These are phyloP conservation scores for Monochamus alternatus DNA, from an alignment of 2,888 invertebrate species.

Conservation along the genomic window DNA sequence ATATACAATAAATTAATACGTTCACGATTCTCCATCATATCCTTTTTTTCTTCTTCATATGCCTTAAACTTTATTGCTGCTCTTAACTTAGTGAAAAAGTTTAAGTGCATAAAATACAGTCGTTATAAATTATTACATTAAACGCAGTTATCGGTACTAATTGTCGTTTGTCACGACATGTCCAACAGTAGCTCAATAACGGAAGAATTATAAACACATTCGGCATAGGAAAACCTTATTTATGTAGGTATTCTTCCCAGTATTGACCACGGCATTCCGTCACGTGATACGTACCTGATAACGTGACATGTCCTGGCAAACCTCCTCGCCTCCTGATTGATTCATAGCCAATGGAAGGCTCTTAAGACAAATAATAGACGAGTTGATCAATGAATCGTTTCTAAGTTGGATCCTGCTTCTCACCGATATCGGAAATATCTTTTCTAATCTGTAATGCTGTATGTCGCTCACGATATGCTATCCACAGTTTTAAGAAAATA, in stretches of 20 bases:
- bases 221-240: slow-evolving; percentile 51
- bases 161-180: slow-evolving; percentile 57
- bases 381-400: slow-evolving; percentile 44
- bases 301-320: slow-evolving; percentile 40
- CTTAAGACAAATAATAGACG: slow-evolving; percentile 43
- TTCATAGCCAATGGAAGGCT: slow-evolving; percentile 35
- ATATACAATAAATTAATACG: slow-evolving; percentile 43
- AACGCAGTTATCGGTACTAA: slow-evolving; percentile 54
- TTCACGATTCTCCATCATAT: slow-evolving; percentile 41
- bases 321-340: slow-evolving; percentile 36
- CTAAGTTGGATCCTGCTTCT: slow-evolving; percentile 15
- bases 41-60: slow-evolving; percentile 39
- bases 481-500: too few species aligned
- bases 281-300: slow-evolving; percentile 44
- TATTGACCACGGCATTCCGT: slow-evolving; percentile 45
- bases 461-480: background rate
- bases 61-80: slow-evolving; percentile 40
- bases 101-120: slow-evolving; percentile 40
- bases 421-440: background rate
- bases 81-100: slow-evolving; percentile 42
- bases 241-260: slow-evolving; percentile 50
- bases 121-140: slow-evolving; percentile 45
- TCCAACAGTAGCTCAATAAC: slow-evolving; percentile 51
- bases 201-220: slow-evolving; percentile 54
- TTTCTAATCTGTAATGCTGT: slow-evolving; percentile 4